Evolutionary conservation across 2,888 invertebrate genomes (phyloP), one percentile per base, ranked within the genome.

Genomic region (Epistrophe grossulariae): DNA sequence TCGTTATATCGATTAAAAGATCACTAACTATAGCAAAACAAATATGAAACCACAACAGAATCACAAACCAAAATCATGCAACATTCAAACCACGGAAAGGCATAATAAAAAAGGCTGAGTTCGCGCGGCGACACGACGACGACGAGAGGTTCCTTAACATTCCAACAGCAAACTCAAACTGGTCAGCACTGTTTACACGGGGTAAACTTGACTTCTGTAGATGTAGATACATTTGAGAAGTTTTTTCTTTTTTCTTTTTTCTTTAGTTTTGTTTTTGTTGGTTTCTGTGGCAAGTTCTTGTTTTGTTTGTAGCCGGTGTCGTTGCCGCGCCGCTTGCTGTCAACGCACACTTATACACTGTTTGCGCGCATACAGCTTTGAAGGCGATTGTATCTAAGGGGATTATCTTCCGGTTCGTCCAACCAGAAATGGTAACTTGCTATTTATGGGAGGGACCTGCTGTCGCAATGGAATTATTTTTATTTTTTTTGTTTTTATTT

Each of bases 141-240:
- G 43, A 66, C 50, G 35, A 38, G 82, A 70, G 52, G 70, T 87
- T 87, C 79, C 72, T 87, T 76, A 72, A 52, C 83, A 87, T 77
- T 55, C 87, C 87, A 87, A 76, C 72, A 83, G 76, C 87, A 62
- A 87, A 87, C 87, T 87, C 79, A 87, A 87, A 87, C 87, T 87
- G 83, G 87, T 87, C 87, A 87, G 76, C 87, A 72, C 87, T 87
- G 83, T 87, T 87, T 87, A 87, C 87, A 87, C 87, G 43, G 77
- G 40, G 64, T 76, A 87, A 83, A 87, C 87, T 87, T 87, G 87
- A 87, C 87, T 87, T 87, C 87, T 87, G 87, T 70, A 40, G 87
- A 87, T 87, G 87, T 70, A 55, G 87, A 87, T 87, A 87, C 76
- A 38, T 74, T 79, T 72, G 62, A 43, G 38, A 55, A 19, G 50